Base-by-base conservation (phyloP, 2,797 vertebrate genomes). In the Lerista edwardsae region DNA sequence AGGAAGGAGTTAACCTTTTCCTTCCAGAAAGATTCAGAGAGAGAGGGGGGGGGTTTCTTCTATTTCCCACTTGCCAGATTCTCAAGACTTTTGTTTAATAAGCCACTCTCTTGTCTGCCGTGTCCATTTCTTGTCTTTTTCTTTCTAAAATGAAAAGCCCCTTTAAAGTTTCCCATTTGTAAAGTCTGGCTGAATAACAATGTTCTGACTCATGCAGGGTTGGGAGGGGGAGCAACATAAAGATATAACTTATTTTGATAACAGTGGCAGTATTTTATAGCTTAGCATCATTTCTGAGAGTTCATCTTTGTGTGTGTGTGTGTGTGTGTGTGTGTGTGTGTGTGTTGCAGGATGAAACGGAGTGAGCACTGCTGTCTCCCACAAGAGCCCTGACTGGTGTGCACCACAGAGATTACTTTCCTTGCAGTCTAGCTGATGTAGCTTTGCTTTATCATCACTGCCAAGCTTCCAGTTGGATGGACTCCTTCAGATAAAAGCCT, bases 401-500 rank as follows among this genome's bases (percentile, higher is more conserved):
- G 44, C 57, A 67, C 83, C 90, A 76, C 84, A 86, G 64, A 92
- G 83, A 89, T 91, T 92, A 73, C 74, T 91, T 88, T 92, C 79
- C 34, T 17, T 87, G 83, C 89, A 91, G 89, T 86, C 89, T 88
- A 88, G 88, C 89, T 75, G 89, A 84, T 21, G 78, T 6, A 90
- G 82, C 87, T 93, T 91, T 95, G 94, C 92, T 95, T 95, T 92
- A 95, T 96, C 93, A 94, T 94, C 82, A 80, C 75, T 78, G 85
- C 82, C 90, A 88, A 90, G 84, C 87, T 79, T 94, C 90, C 92
- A 94, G 81, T 68, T 96, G 95, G 96, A 95, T 82, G 73, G 79
- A 75, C 84, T 95, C 95, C 90, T 87, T 90, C 82, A 72, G 61
- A 86, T 96, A 95, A 96, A 95, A 96, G 95, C 93, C 88, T 93